Evolutionary conservation across 92 coral and sea anemone species (phyloP).

Genomic region (Meandrina meandrites): DNA sequence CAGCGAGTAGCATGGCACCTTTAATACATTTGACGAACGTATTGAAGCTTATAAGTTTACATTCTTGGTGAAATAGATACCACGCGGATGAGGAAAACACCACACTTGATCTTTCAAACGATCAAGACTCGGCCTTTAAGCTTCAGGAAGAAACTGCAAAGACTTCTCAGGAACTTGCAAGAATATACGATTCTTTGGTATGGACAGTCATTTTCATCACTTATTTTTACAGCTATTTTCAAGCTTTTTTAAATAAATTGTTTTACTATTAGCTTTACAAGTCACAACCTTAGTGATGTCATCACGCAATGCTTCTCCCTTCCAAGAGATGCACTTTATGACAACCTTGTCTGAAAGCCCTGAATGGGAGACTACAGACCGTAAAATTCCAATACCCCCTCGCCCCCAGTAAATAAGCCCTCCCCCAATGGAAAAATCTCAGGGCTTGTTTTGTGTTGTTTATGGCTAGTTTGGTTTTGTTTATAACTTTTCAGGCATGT

Average conservation of each 20-base stretch:
- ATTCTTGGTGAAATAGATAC: slow-evolving; percentile 24
- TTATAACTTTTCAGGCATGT: too few relatives aligned
- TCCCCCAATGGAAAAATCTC: too few relatives aligned
- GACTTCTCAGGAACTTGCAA: slow-evolving; percentile 81
- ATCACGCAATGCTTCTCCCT: background rate
- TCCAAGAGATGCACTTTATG: background rate
- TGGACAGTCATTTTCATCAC: background rate
- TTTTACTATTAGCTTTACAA: background rate
- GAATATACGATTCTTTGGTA: slow-evolving; percentile 49
- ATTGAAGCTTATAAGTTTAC: background rate
- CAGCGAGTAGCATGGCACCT: too few relatives aligned
- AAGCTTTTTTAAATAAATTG: too few relatives aligned
- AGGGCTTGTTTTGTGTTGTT: too few relatives aligned
- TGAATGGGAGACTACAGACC: background rate
- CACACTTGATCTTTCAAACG: slow-evolving; percentile 48
- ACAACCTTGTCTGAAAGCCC: background rate
- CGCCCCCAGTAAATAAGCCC: too few relatives aligned
- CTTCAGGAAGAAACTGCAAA: slow-evolving; percentile 71
- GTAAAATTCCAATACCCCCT: background rate
- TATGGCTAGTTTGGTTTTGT: too few relatives aligned
- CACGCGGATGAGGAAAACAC: slow-evolving; percentile 50
- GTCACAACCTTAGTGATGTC: background rate
- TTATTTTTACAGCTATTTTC: too few relatives aligned
- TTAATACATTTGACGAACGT: too few relatives aligned
- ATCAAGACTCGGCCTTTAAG: slow-evolving; percentile 44